phyloP scores from a whole-genome alignment of 30 jellyfish, hydroid and myxozoan genomes.

The Chironex yamaguchii region DNA sequence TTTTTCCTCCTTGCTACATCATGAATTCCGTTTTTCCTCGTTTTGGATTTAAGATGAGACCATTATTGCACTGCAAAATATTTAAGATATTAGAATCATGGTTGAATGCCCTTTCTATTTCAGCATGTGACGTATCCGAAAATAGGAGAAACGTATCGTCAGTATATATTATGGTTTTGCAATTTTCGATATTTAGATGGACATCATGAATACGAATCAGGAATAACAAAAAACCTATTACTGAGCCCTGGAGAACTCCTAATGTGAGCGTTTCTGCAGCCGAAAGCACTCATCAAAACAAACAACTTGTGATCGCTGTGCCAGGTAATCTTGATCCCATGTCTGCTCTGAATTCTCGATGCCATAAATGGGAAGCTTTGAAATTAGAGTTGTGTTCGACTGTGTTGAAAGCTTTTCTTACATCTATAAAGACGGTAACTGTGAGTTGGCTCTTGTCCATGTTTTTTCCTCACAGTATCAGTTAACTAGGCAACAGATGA shows the following conservation, averaged over 20 bases:
- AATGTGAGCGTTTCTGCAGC: slow-evolving; percentile 4
- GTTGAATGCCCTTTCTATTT: slow-evolving; percentile 10
- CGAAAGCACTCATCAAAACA: slow-evolving; percentile 25
- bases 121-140: slow-evolving; percentile 30
- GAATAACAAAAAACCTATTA: slow-evolving; percentile 52
- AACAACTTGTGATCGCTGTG: slow-evolving; percentile 47
- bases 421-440: slow-evolving; percentile 59
- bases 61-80: slow-evolving; percentile 44
- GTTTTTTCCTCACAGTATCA: slow-evolving; percentile 14
- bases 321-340: slow-evolving; percentile 40
- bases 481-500: slow-evolving; percentile 9
- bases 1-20: slow-evolving; percentile 31
- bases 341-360: slow-evolving; percentile 23
- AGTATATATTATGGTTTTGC: slow-evolving; percentile 15
- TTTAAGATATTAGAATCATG: slow-evolving; percentile 27
- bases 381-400: slow-evolving; percentile 39
- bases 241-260: slow-evolving; percentile 65
- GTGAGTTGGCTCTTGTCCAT: slow-evolving; percentile 47
- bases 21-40: slow-evolving; percentile 42
- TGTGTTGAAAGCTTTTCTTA: slow-evolving; percentile 61
- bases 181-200: slow-evolving; percentile 23
- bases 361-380: slow-evolving; percentile 44
- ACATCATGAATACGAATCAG: slow-evolving; percentile 35
- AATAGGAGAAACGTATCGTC: not conserved
- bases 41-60: too few species aligned